Evolutionary conservation across 2,113 vertebrate species (phyloP), one percentile per base, ranked within the genome.

Genomic region (Scophthalmus maximus): DNA sequence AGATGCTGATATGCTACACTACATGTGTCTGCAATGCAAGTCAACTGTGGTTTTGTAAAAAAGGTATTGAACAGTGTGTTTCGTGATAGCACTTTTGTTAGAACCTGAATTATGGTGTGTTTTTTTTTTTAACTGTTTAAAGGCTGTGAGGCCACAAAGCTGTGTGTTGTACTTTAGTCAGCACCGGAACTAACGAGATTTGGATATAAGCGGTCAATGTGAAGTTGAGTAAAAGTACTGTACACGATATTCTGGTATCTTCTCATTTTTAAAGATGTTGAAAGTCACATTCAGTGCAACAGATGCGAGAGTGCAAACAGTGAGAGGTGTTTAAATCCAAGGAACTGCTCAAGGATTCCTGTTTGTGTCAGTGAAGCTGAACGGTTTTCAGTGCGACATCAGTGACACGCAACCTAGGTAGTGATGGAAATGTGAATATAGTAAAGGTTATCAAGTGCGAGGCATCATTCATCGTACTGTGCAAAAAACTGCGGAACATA

Each of bases 401-500:
- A 40, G 25, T 23, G 72, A 76, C 71, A 73, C 1, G 25, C 51
- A 8, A 64, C 65, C 49, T 49, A 78, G 30, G 79, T 79, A 76
- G 84, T 91, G 81, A 82, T 67, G 4, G 34, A 78, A 46, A n/a
- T 3, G 40, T 57, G 49, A 67, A 42, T 73, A 66, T 55, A 75
- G 58, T 58, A 22, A 81, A 44, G 18, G 52, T 59, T 12, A 56
- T 51, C 62, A 42, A 74, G 84, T 81, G 85, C 57, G 20, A 67
- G n/a, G 67, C 55, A 67, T 87, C 27, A 71, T 55, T 74, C 18
- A 76, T 56, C 6, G 49, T 23, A 62, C 62, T 89, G 89, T 89
- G 89, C 87, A 89, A 91, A n/a, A 88, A 82, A 74, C 42, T 69
- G 77, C 76, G 18, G 8, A 82, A 84, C 10, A 22, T 7, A 83